These are phyloP conservation scores for Poeciliopsis infans DNA, from an alignment of 2,797 vertebrate genomes.

Conservation along the genomic window DNA sequence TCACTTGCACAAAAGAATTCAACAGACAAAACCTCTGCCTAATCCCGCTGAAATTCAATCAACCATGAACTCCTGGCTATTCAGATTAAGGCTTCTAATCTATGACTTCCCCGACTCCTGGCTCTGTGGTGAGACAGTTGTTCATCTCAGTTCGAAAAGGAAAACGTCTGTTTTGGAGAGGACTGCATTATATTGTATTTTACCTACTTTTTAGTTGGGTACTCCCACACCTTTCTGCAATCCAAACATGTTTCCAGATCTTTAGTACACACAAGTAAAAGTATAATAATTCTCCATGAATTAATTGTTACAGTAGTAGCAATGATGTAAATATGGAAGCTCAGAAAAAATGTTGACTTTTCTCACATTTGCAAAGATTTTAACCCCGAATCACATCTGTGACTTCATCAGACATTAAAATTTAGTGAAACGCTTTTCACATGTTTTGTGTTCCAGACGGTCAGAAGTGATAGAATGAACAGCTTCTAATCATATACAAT, in stretches of 20 bases:
- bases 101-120: slow-evolving; percentile 49
- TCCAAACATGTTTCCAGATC: not conserved
- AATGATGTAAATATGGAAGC: not conserved
- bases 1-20: slow-evolving; percentile 57
- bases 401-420: not conserved
- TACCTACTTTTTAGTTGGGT: not conserved
- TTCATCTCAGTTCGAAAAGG: slow-evolving; percentile 33
- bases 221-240: not conserved
- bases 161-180: not conserved
- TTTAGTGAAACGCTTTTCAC: not conserved
- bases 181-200: not conserved
- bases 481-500: not conserved
- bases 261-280: not conserved
- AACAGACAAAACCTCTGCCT: slow-evolving; percentile 53
- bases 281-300: not conserved
- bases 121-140: slow-evolving; percentile 29
- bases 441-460: not conserved
- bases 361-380: not conserved
- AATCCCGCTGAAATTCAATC: slow-evolving; percentile 72
- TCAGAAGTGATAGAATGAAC: not conserved
- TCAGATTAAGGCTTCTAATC: slow-evolving; percentile 74
- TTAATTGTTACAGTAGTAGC: not conserved
- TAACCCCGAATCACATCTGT: not conserved
- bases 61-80: slow-evolving; percentile 59
- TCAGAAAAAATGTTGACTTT: not conserved